Percentiles rank a stretch among this genome's conserved stretches.
These are phyloP conservation scores for Lasaia peninsularis DNA, from an alignment of 1,140 invertebrate species.

Conservation along the genomic window DNA sequence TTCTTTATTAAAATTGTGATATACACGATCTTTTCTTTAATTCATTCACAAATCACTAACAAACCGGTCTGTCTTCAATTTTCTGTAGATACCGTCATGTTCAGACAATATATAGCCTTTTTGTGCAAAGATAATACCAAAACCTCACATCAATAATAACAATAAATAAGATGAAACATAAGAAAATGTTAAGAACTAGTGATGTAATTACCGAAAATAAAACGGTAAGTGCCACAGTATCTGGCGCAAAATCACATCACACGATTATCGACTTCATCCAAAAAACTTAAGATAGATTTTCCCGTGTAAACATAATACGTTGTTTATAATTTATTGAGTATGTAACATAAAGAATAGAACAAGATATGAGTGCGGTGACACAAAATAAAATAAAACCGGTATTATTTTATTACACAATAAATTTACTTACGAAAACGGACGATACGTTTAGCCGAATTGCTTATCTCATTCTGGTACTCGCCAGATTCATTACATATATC, in stretches of 20 bases:
- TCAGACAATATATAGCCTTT: constrained; percentile 1
- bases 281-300: background rate
- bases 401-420: constrained; percentile 47
- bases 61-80: constrained; percentile 4
- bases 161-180: constrained; percentile 7
- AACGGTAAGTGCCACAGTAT: constrained; percentile 21
- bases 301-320: background rate
- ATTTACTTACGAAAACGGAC: constrained; percentile 46
- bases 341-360: constrained; percentile 35
- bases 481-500: constrained; percentile 71
- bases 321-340: constrained; percentile 16
- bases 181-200: constrained; percentile 23
- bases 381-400: constrained; percentile 48
- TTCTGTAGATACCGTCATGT: background rate
- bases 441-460: constrained; percentile 59
- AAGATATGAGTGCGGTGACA: constrained; percentile 50
- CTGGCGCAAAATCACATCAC: constrained; percentile 2
- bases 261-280: background rate
- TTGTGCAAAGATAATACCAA: constrained; percentile 2
- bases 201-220: constrained; percentile 44
- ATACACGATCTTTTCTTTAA: background rate
- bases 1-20: background rate
- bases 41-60: constrained; percentile 9
- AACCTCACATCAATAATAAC: background rate
- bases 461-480: constrained; percentile 65